Conservation (phyloP, 2,113 vertebrate species). For the Anarhynchus alexandrinus region DNA sequence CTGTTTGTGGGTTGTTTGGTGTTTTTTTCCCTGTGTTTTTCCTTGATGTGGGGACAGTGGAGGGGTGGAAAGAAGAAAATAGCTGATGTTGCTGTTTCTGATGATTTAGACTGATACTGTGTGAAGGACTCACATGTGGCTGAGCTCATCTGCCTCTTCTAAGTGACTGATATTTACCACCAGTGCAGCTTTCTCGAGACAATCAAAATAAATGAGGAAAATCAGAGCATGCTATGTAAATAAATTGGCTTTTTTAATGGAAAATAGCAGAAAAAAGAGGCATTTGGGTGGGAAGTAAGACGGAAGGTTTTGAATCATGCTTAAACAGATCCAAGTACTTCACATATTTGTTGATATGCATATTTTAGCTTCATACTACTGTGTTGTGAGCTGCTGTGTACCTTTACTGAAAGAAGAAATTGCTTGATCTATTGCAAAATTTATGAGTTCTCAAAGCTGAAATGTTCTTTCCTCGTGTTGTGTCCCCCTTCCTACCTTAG, state of each 20-base stretch:
- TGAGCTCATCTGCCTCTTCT: not conserved
- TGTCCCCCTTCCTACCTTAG: not conserved
- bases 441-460: not conserved
- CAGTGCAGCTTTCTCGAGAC: not conserved
- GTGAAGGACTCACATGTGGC: not conserved
- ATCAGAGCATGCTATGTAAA: not conserved
- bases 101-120: not conserved
- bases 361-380: not conserved
- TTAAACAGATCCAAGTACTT: not conserved
- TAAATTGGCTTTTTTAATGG: not conserved
- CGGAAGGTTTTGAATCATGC: not conserved
- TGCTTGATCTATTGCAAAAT: not conserved
- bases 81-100: not conserved
- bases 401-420: not conserved
- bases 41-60: not conserved
- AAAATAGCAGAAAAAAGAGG: not conserved
- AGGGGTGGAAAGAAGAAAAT: not conserved
- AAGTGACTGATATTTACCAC: not conserved
- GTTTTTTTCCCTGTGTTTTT: not conserved
- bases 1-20: not conserved
- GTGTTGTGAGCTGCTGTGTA: not conserved
- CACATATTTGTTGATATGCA: accelerated
- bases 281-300: not conserved
- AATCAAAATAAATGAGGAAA: not conserved
- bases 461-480: not conserved